These are phyloP conservation scores for Drosophila lacteicornis DNA, from an alignment of 1,140 invertebrate genomes.

Conservation along the genomic window DNA sequence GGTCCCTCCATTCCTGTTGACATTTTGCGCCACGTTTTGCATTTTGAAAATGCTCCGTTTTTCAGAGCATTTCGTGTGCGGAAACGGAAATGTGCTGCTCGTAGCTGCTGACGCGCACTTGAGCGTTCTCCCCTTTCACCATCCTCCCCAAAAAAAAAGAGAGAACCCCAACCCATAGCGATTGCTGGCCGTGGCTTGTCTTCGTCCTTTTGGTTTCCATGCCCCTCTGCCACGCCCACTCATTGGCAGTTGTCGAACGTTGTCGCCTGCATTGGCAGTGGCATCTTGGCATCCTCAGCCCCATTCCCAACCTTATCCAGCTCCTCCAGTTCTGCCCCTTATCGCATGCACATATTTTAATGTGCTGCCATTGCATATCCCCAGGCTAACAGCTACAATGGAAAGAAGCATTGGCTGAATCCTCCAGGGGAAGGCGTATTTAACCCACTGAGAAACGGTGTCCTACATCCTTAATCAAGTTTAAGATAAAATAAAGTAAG, in stretches of 20 bases:
- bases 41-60: constrained; percentile 79
- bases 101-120: constrained; percentile 67
- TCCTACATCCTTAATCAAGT: background rate
- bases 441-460: constrained; percentile 8
- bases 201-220: background rate
- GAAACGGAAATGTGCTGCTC: constrained; percentile 80
- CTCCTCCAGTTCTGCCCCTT: background rate
- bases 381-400: constrained; percentile 26
- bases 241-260: constrained; percentile 77
- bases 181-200: background rate
- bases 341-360: constrained; percentile 71
- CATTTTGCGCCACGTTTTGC: constrained; percentile 79
- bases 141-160: background rate
- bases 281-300: constrained; percentile 27
- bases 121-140: constrained; percentile 33
- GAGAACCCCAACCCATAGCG: constrained; percentile 3
- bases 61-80: constrained; percentile 79
- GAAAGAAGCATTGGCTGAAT: constrained; percentile 35
- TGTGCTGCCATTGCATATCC: constrained; percentile 70
- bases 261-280: constrained; percentile 60
- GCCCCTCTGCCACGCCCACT: constrained; percentile 21
- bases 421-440: constrained; percentile 2
- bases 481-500: background rate
- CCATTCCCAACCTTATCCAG: background rate
- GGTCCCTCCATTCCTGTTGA: constrained; percentile 52